phyloP scores from a whole-genome alignment of 2,113 vertebrate species.

The Xyliphius kryptos region DNA sequence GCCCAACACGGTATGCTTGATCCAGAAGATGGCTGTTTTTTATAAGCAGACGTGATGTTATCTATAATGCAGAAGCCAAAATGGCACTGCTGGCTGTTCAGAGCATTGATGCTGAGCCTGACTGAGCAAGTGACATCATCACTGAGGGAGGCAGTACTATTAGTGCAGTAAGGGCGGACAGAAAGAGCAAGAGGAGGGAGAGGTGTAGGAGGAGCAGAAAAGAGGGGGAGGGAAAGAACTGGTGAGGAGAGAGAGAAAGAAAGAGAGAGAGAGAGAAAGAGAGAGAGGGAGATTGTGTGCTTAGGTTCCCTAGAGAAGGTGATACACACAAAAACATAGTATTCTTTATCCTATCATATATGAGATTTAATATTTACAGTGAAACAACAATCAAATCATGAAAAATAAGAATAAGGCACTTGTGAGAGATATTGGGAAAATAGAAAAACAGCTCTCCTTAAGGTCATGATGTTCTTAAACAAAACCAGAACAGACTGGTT shows the following conservation, averaged over 20 bases:
- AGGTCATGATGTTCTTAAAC: too few species aligned
- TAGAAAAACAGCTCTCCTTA: too few species aligned
- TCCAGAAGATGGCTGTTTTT: conserved; percentile 8
- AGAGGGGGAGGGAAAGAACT: too few species aligned
- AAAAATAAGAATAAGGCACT: too few species aligned
- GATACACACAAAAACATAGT: conserved; percentile 26
- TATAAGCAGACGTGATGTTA: conserved; percentile 14
- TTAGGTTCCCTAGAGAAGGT: conserved; percentile 35
- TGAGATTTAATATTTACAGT: too few species aligned
- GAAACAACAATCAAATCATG: too few species aligned
- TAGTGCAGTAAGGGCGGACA: conserved; percentile 52
- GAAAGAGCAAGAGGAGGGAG: too few species aligned
- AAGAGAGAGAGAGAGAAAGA: conserved; percentile 4
- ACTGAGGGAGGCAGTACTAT: conserved; percentile 58
- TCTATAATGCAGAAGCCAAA: conserved; percentile 54
- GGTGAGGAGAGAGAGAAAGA: conserved; percentile 24
- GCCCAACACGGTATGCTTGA: conserved; percentile 18
- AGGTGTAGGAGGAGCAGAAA: too few species aligned
- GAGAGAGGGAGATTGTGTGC: conserved; percentile 26
- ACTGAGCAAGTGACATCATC: conserved; percentile 66
- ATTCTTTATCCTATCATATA: conserved; percentile 8
- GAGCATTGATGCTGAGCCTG: conserved; percentile 64
- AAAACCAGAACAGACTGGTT: too few species aligned
- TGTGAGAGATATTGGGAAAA: too few species aligned
- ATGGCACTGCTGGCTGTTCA: too few species aligned